phyloP scores from a whole-genome alignment of 2,797 vertebrate species.

The Enteromius argenteus region DNA sequence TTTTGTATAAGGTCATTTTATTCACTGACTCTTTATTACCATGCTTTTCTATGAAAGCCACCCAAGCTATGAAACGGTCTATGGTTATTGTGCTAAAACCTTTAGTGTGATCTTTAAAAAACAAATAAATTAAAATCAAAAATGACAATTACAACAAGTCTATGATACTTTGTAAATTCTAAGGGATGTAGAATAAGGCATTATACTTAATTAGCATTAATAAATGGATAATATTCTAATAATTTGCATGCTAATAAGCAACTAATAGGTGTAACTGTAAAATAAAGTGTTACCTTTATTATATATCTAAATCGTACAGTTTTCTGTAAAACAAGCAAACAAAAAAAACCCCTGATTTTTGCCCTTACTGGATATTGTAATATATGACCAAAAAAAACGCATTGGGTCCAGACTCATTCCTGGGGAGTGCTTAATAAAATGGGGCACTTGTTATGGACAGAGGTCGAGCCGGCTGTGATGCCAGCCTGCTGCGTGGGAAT shows the following conservation, averaged over 20 bases:
- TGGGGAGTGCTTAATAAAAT: constrained; percentile 14
- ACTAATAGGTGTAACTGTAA: too few species aligned
- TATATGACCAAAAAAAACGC: background rate
- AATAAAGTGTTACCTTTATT: too few species aligned
- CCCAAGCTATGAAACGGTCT: background rate
- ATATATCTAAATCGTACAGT: background rate
- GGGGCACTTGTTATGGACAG: background rate
- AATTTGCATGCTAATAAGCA: too few species aligned
- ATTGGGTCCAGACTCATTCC: background rate
- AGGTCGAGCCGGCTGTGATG: constrained; percentile 12
- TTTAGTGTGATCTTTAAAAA: background rate
- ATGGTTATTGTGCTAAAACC: background rate
- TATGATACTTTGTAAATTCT: background rate
- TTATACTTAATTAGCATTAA: too few species aligned
- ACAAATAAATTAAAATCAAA: background rate
- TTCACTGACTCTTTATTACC: background rate
- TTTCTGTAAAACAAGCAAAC: background rate
- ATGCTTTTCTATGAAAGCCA: background rate
- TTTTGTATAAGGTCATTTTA: background rate
- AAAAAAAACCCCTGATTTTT: background rate
- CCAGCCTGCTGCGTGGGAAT: constrained; percentile 21
- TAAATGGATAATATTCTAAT: too few species aligned
- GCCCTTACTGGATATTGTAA: background rate
- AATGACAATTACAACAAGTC: background rate
- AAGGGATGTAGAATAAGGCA: too few species aligned